Percentiles rank a stretch among this genome's conserved stretches.
These are phyloP conservation scores for Homarus americanus DNA, from an alignment of 1,140 invertebrate species.

Conservation along the genomic window DNA sequence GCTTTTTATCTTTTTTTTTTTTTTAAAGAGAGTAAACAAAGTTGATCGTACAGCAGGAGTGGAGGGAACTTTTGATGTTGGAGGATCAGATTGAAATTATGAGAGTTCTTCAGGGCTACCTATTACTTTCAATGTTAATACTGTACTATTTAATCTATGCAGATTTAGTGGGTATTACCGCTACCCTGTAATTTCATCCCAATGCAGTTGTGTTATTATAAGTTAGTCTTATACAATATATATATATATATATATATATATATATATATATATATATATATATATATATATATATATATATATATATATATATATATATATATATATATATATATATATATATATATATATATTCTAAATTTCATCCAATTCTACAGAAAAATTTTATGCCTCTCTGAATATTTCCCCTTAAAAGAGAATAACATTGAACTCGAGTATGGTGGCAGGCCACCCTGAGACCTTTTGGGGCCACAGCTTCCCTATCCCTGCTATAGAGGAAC, in stretches of 20 bases:
- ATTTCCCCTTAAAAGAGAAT: neutral
- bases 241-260: slow-evolving; percentile 19
- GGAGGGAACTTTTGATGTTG: too few relatives aligned
- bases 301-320: slow-evolving; percentile 47
- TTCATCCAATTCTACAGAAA: neutral
- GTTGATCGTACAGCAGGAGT: too few relatives aligned
- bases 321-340: slow-evolving; percentile 43
- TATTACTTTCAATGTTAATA: too few relatives aligned
- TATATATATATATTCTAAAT: neutral
- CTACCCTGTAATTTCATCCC: too few relatives aligned
- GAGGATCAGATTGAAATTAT: too few relatives aligned
- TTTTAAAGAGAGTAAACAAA: too few relatives aligned
- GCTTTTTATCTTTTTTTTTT: too few relatives aligned
- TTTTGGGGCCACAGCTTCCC: neutral
- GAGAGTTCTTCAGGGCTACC: too few relatives aligned
- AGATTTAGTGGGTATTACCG: too few relatives aligned
- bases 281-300: slow-evolving; percentile 38
- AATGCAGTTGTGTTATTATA: too few relatives aligned
- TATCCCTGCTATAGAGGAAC: neutral
- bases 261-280: slow-evolving; percentile 43
- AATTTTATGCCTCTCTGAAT: neutral
- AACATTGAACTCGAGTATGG: neutral
- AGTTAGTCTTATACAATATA: neutral
- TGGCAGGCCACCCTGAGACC: neutral
- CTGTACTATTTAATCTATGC: too few relatives aligned